Percentiles rank a stretch among this genome's conserved stretches.
phyloP scores from a whole-genome alignment of 1,140 invertebrate species.

The Helicorthomorpha holstii region DNA sequence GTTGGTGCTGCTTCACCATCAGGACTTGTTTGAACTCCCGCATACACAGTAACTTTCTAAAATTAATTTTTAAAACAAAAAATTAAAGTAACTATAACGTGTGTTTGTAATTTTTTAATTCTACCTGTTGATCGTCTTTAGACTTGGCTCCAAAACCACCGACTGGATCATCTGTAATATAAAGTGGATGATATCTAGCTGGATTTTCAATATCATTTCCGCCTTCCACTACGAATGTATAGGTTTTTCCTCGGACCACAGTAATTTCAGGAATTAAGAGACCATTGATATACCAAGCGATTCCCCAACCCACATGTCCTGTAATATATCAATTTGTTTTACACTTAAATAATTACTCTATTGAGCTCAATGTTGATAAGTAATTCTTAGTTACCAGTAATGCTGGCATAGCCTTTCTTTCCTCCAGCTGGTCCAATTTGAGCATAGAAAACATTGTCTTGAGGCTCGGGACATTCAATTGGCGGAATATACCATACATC shows the following conservation, averaged over 20 bases:
- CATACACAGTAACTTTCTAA: constrained; percentile 60
- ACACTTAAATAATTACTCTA: background rate
- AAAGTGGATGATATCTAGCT: constrained; percentile 82
- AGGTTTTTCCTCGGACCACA: constrained; percentile 71
- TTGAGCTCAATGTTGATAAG: too few species aligned
- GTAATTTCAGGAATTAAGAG: constrained; percentile 81
- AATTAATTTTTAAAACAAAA: background rate
- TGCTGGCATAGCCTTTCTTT: constrained; percentile 65
- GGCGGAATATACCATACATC: constrained; percentile 59
- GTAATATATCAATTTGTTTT: background rate
- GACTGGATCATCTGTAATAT: constrained; percentile 81
- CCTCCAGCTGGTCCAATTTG: constrained; percentile 81
- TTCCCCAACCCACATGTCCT: constrained; percentile 84
- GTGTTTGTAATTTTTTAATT: constrained; percentile 6
- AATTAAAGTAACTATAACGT: background rate
- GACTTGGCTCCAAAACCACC: constrained; percentile 77
- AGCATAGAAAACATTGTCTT: constrained; percentile 74
- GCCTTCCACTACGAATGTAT: constrained; percentile 71
- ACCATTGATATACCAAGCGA: constrained; percentile 91
- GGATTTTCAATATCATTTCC: constrained; percentile 55
- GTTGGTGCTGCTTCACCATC: constrained; percentile 35
- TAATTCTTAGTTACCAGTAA: constrained; percentile 42
- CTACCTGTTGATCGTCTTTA: constrained; percentile 58
- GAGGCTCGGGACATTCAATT: constrained; percentile 71
- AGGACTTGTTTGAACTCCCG: constrained; percentile 48